Percentiles rank a stretch among this genome's conserved stretches.
phyloP scores from a whole-genome alignment of 2,113 vertebrate species.

The Regulus satrapa region DNA sequence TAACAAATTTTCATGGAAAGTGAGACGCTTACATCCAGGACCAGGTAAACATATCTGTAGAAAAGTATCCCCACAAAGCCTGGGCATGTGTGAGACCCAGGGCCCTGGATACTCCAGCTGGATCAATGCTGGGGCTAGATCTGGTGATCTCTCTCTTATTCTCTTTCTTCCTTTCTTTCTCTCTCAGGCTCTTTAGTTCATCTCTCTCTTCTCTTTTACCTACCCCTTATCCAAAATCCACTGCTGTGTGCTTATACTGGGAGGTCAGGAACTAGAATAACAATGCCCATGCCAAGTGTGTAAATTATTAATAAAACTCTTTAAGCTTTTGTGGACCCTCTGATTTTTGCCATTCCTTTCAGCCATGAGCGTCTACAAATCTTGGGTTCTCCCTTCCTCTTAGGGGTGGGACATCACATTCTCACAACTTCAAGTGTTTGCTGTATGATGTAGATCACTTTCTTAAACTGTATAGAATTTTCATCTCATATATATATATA shows the following conservation, averaged over 20 bases:
- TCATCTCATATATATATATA: accelerated
- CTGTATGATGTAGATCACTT: neutral
- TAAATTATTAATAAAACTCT: neutral
- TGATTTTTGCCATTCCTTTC: neutral
- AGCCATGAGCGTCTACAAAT: accelerated
- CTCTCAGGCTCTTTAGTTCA: neutral
- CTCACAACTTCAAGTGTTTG: neutral
- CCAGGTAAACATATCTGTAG: neutral
- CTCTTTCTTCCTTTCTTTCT: neutral
- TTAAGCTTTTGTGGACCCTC: neutral
- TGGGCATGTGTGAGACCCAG: accelerated
- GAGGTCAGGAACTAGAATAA: neutral
- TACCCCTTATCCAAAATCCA: neutral
- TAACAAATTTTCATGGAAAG: neutral
- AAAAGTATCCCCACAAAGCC: neutral
- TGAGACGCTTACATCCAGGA: neutral
- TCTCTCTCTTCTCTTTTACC: neutral
- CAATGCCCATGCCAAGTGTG: neutral
- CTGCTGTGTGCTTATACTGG: neutral
- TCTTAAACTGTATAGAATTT: neutral
- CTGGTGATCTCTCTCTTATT: neutral
- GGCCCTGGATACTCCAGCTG: neutral
- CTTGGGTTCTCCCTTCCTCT: neutral
- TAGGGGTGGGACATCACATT: neutral
- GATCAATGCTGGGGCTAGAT: neutral